Base-by-base conservation (phyloP, 2,797 vertebrate genomes). In the Sandelia bainsii region DNA sequence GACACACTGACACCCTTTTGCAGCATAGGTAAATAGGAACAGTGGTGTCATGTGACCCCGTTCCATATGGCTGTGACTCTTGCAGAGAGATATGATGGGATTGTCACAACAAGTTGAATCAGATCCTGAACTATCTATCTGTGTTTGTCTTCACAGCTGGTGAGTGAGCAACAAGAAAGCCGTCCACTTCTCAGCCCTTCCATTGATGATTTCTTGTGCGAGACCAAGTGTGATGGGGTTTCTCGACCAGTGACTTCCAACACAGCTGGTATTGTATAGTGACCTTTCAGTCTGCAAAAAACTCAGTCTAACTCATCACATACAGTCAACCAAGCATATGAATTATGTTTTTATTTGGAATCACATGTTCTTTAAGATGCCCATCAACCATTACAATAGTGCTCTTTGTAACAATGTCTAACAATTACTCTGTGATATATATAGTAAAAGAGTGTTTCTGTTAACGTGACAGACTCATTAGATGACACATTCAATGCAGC, bases 111-210 rank as follows among this genome's bases (percentile, higher is more conserved):
- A 69, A 40, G 62, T 57, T 22, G 22, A 60, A 42, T 49, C 17
- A 63, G 52, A 75, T 67, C 29, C 77, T 87, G 23, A 91, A 50
- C 71, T 45, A 53, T 91, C 84, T 76, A n/a, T 78, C 37, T 91
- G 87, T 91, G 69, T 85, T 91, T 96, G 89, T 91, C 72, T 93
- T 93, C 95, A 48, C 95, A 99, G 98, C 94, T 99, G 95, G 97
- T 98, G 95, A 96, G 96, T 80, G 98, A 99, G 91, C 98, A 98
- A 88, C 98, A 99, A 94, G 98, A 99, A 91, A 99, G 98, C 91
- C 95, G 98, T 80, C 98, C 98, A 49, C 97, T 99, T 77, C 94
- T 99, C 82, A 99, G 98, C 77, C 98, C 98, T 59, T 99, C 98
- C 86, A 99, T 99, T 68, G 98, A 99, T 42, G 98, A 99, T 94